Evolutionary conservation across 92 coral and sea anemone species (phyloP), one percentile per base, ranked within the genome.

Genomic region (Meandrina meandrites): DNA sequence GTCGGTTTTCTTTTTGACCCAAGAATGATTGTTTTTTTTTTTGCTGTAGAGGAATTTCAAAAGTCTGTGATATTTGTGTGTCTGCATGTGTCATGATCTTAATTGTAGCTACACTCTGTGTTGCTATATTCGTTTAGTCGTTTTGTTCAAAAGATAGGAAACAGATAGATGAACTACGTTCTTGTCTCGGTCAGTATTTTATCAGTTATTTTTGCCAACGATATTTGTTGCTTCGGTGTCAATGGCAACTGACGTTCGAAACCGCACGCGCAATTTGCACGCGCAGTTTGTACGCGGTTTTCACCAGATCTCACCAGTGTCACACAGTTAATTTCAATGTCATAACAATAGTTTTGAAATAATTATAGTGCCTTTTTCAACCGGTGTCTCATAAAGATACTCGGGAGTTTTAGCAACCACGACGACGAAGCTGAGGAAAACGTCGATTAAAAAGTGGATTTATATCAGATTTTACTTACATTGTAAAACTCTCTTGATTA

Each of bases 31-130:
- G 57, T 51, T 51, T 14, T 27, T 66, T 27, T 30, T 27, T 66
- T 66, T 27, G 34, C 35, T 10, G 16, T 9, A 28, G 10, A 27
- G 71, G 71, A 27, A 66, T 66, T 66, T 66, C 34, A 66, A 27
- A 62, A 66, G 71, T 66, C 11, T 27, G 71, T 66, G 71, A 66
- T 66, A 66, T 66, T 66, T 66, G 71, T 27, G 71, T 66, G 27
- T 66, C 28, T 27, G 31, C 28, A 10, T 28, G 35, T 28, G 71
- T 28, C 71, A 27, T 66, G 71, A 66, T 17, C 71, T 66, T 35
- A 66, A 27, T 66, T 66, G 12, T 28, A 27, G 17, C 3, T 13
- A 3, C 35, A 27, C 71, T 27, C 35, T 66, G 71, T 35, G 10
- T 28, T 12, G 30, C 31, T 27, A 64, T 27, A 64, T 27, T 66